Percentiles rank a stretch among this genome's conserved stretches.
phyloP scores from a whole-genome alignment of 1,140 invertebrate species.

The Cardiocondyla obscurior region DNA sequence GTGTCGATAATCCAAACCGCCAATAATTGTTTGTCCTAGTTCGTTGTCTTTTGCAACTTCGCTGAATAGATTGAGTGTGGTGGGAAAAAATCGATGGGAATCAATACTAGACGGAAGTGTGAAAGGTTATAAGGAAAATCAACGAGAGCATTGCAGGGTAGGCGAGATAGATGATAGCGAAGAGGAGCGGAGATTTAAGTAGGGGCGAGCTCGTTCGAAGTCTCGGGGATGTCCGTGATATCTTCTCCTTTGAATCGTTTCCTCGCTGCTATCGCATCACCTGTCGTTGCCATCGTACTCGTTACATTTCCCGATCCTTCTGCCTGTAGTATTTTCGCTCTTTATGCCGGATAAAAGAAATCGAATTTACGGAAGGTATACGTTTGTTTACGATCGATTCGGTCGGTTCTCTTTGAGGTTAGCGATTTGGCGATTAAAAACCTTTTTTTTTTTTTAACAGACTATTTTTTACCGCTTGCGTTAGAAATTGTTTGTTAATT shows the following conservation, averaged over 20 bases:
- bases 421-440: conserved; percentile 16
- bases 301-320: conserved; percentile 47
- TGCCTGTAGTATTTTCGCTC: neutral
- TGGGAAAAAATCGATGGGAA: conserved; percentile 40
- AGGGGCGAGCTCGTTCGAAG: conserved; percentile 50
- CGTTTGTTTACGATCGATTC: conserved; percentile 39
- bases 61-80: neutral
- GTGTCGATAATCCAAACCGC: neutral
- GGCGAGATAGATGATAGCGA: neutral
- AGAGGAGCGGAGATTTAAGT: conserved; percentile 34
- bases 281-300: conserved; percentile 53
- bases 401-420: conserved; percentile 8
- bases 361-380: conserved; percentile 37
- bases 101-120: conserved; percentile 2
- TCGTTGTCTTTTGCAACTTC: neutral
- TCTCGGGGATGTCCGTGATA: conserved; percentile 44
- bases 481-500: neutral
- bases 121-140: conserved; percentile 43
- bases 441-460: neutral
- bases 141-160: neutral
- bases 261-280: conserved; percentile 55
- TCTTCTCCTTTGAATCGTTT: conserved; percentile 61
- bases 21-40: neutral
- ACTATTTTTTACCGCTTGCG: neutral
- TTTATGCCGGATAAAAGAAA: conserved; percentile 39